Evolutionary conservation across 2,888 invertebrate genomes (phyloP).

Genomic region (Artemia sinica): DNA sequence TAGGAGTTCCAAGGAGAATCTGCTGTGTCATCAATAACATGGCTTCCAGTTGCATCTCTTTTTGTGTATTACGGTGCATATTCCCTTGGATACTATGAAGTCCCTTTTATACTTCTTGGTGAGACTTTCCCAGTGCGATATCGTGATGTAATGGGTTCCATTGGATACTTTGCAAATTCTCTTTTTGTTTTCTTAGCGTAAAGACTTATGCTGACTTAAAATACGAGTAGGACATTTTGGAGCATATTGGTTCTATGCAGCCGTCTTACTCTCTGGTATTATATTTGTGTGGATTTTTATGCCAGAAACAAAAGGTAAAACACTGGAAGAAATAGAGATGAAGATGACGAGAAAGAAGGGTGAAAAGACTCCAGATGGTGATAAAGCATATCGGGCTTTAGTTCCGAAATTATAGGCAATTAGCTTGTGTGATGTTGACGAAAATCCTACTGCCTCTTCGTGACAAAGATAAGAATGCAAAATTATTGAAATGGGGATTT

Average conservation of each 20-base stretch:
- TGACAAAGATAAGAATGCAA: too few relatives aligned
- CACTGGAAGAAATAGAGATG: neutral
- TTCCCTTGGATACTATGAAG: neutral
- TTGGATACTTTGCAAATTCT: neutral
- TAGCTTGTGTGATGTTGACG: too few relatives aligned
- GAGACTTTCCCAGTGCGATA: neutral
- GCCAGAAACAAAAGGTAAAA: constrained; percentile 9
- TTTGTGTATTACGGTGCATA: neutral
- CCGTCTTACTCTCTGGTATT: neutral
- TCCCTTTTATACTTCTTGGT: neutral
- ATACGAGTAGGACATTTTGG: neutral
- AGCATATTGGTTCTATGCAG: constrained; percentile 5
- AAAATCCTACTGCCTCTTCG: too few relatives aligned
- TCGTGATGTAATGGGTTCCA: neutral
- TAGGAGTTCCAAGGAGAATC: neutral
- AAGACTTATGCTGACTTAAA: neutral
- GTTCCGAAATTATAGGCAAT: too few relatives aligned
- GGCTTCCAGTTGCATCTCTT: constrained; percentile 10
- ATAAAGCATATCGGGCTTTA: too few relatives aligned
- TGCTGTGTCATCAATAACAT: neutral
- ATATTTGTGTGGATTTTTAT: neutral
- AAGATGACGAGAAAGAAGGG: too few relatives aligned
- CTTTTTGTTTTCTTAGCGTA: neutral
- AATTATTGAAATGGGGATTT: too few relatives aligned
- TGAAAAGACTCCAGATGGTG: too few relatives aligned